Evolutionary conservation across 2,797 vertebrate species (phyloP), one percentile per base, ranked within the genome.

Genomic region (Etheostoma perlongum): DNA sequence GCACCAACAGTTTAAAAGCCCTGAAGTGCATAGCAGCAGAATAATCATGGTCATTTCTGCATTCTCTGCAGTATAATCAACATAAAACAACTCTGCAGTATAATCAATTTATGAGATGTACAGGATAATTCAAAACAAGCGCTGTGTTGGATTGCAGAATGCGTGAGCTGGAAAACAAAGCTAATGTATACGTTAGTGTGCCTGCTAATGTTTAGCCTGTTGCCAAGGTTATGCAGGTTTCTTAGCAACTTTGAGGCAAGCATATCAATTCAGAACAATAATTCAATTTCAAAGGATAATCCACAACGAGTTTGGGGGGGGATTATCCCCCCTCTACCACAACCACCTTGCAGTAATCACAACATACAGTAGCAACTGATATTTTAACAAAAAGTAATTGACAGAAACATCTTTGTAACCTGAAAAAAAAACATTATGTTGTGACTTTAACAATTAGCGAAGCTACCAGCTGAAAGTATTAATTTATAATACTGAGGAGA

Each of bases 201-300:
- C 6, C 44, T 46, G 30, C 23, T 55, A 7, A 40, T 51, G 14
- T n/a, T 55, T 4, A 61, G 33, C 51, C 8, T 1, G 40, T 64
- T 66, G 70, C 74, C 54, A 44, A 10, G 72, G 74, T 33, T 55
- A 51, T 54, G 5, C 51, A 15, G 54, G 67, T 72, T 66, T 42
- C 60, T 10, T 12, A 44, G 68, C 64, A 69, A 58, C 54, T 55
- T 27, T n/a, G 19, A 61, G 42, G 21, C n/a, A 44, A 60, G 30
- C 21, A 30, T 27, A 52, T 54, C 15, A 54, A 4, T 60, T 30
- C 25, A 65, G 52, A 44, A 36, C 19, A 53, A 46, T 12, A 21
- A 67, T 46, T 67, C 1, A 66, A 73, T 2, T 44, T 51, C 36
- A 8, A 52, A 52, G 30, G 13, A 51, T 67, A 60, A 81, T 47